Evolutionary conservation across 2,888 invertebrate species (phyloP).

Genomic region (Hypomecis punctinalis): DNA sequence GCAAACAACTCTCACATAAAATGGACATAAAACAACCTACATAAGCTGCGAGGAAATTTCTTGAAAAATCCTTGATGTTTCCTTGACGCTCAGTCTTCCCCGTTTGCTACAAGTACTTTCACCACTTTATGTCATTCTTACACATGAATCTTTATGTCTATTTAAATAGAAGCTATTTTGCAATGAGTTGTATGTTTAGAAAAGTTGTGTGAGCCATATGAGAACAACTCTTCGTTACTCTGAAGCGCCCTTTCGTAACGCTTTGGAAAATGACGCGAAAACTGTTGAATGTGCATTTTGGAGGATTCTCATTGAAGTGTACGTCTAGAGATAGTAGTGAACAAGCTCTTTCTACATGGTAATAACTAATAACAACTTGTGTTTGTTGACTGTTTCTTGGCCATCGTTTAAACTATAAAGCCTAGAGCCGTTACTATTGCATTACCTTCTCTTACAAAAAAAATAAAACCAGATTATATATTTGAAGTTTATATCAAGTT

Average conservation of each 20-base stretch:
- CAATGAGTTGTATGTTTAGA: background rate
- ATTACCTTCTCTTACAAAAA: too few species aligned
- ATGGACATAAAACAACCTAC: slow-evolving; percentile 11
- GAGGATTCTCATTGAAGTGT: slow-evolving; percentile 28
- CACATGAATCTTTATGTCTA: background rate
- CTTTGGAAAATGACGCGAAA: slow-evolving; percentile 54
- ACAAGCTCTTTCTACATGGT: too few species aligned
- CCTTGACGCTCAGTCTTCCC: slow-evolving; percentile 49
- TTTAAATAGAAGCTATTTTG: slow-evolving; percentile 20
- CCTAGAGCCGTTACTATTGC: too few species aligned
- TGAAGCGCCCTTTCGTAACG: slow-evolving; percentile 45
- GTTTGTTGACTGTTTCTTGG: too few species aligned
- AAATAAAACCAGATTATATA: too few species aligned
- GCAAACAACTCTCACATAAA: slow-evolving; percentile 22
- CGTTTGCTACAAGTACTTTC: slow-evolving; percentile 47
- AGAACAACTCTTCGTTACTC: slow-evolving; percentile 58
- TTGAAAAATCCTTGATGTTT: slow-evolving; percentile 51
- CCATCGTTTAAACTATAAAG: too few species aligned
- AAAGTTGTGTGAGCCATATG: slow-evolving; percentile 36
- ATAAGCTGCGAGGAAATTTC: slow-evolving; percentile 31
- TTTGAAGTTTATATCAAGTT: too few species aligned
- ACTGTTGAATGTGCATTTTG: slow-evolving; percentile 60
- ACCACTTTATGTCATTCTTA: slow-evolving; percentile 12
- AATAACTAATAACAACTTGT: too few species aligned
- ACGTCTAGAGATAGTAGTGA: too few species aligned